Evolutionary conservation across 2,888 invertebrate genomes (phyloP), one percentile per base, ranked within the genome.

Genomic region (Platycnemis pennipes): DNA sequence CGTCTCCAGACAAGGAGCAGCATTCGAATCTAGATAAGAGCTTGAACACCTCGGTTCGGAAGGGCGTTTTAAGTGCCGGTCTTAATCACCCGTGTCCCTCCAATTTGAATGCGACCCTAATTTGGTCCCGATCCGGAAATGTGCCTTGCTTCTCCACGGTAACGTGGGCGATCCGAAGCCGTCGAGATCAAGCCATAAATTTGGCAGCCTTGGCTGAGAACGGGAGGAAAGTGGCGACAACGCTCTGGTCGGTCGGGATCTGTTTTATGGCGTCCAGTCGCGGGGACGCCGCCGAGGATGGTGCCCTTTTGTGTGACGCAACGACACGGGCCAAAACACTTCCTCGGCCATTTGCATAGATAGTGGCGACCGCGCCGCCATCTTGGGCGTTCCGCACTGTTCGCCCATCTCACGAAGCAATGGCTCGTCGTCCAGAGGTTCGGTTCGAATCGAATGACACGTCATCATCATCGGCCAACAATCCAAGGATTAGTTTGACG

Each of bases 321-420:
- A 16, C 77, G 19, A 49, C 49, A 37, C 37, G 77, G 37, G 37
- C 31, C 77, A 31, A 77, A 77, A 77, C 77, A 77, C 77, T 77
- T 77, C 77, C 77, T 77, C 77, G 77, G 77, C 8, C 77, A 77
- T 77, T 77, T 16, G 77, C 77, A 77, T 77, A 77, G 77, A 77
- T 11, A 37, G 63, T 63, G 63, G 37, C 77, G 8, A 37, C 77
- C 13, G 77, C 13, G 8, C 8, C 31, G 22, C 77, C 77, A 77
- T 77, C 26, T 63, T 26, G 8, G 63, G 63, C 26, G n/a, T 63
- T 5, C 63, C 53, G 8, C 13, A 53, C 19, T 53, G 19, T 53
- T 53, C 53, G 53, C 19, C 19, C 53, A 53, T 5, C 1, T n/a
- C n/a, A n/a, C n/a, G n/a, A n/a, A n/a, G n/a, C n/a, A n/a, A n/a